These are phyloP conservation scores for Aldabrachelys gigantea DNA, from an alignment of 2,113 vertebrate species.

Conservation along the genomic window DNA sequence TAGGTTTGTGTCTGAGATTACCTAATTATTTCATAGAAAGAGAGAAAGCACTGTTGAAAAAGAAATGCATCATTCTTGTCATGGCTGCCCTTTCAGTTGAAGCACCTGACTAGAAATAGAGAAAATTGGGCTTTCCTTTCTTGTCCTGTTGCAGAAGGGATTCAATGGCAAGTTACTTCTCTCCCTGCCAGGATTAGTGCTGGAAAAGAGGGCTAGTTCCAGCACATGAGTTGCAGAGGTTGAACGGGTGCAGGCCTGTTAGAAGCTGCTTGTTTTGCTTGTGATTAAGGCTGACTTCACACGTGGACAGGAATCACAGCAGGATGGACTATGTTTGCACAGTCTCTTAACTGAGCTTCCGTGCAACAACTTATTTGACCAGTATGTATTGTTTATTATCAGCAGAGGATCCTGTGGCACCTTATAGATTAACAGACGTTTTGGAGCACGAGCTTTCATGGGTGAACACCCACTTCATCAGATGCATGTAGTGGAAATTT, in stretches of 20 bases:
- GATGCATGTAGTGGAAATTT: too few relatives aligned
- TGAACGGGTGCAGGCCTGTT: fast-evolving
- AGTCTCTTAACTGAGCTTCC: too few relatives aligned
- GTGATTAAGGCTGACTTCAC: not conserved
- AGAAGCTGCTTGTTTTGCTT: not conserved
- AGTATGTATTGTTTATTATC: too few relatives aligned
- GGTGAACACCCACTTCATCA: too few relatives aligned
- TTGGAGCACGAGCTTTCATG: too few relatives aligned
- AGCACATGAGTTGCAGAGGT: not conserved
- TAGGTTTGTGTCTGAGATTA: not conserved
- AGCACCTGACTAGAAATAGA: fast-evolving
- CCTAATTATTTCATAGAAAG: not conserved
- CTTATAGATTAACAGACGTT: too few relatives aligned
- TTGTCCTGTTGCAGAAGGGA: not conserved
- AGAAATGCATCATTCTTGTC: not conserved
- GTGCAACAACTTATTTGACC: not conserved
- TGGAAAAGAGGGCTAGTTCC: not conserved
- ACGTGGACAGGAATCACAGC: not conserved
- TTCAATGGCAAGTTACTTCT: not conserved
- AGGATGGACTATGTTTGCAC: not conserved
- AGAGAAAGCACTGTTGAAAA: not conserved
- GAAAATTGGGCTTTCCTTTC: not conserved
- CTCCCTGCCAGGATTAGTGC: not conserved
- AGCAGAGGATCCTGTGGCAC: too few relatives aligned
- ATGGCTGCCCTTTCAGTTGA: not conserved